Conservation (phyloP, 2,797 vertebrate species). For the Crax fasciolata region DNA sequence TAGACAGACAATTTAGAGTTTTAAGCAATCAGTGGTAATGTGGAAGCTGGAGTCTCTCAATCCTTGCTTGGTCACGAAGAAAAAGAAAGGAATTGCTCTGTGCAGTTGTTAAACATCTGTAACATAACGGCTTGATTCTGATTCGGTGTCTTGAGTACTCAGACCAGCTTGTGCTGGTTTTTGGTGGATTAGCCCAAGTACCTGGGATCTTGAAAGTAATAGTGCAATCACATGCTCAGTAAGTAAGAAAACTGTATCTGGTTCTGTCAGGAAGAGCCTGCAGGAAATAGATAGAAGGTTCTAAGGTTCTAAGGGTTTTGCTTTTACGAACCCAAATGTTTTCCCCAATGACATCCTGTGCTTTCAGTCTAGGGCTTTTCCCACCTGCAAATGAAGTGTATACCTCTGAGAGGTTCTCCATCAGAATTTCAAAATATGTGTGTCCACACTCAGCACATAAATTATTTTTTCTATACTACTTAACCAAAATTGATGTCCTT, state of each 20-base stretch:
- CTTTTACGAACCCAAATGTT: not conserved
- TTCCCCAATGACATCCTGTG: not conserved
- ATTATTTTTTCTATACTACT: not conserved
- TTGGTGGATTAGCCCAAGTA: not conserved
- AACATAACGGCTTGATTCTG: not conserved
- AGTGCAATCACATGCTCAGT: not conserved
- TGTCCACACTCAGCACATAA: not conserved
- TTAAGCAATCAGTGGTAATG: not conserved
- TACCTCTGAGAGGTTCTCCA: fast-evolving
- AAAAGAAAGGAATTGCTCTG: not conserved
- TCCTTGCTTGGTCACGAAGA: not conserved
- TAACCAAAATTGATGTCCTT: not conserved
- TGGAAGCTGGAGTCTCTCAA: not conserved
- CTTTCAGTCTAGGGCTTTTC: not conserved
- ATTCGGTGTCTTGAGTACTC: not conserved
- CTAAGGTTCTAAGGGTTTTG: not conserved
- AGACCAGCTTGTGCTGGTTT: not conserved
- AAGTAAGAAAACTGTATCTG: not conserved
- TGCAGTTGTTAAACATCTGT: not conserved
- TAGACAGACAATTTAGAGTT: not conserved
- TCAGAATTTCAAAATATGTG: not conserved
- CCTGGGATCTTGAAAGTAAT: not conserved
- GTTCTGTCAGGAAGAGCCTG: not conserved
- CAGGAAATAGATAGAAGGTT: not conserved
- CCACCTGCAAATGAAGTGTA: not conserved